Evolutionary conservation across 2,888 invertebrate species (phyloP), one percentile per base, ranked within the genome.

Genomic region (Pteria penguin): DNA sequence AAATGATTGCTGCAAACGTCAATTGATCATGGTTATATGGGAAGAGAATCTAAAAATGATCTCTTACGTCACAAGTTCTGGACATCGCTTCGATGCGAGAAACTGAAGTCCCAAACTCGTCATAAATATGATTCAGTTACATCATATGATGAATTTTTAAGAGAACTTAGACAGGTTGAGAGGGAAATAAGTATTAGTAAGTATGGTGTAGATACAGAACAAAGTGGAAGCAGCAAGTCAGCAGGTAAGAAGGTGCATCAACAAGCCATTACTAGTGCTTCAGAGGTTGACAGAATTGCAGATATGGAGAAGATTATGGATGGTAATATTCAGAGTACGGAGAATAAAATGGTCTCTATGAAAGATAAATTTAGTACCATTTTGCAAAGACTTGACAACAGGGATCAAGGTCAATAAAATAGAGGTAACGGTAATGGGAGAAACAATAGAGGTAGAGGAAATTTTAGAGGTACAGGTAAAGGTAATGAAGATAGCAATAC

Each of bases 51-150:
- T 14, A 78, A 72, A 29, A 72, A 78, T 70, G 68, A n/a, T n/a
- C n/a, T n/a, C n/a, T n/a, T n/a, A n/a, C n/a, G n/a, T n/a, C n/a
- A n/a, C n/a, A n/a, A n/a, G 45, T 75, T 75, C 45, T 78, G 75
- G 75, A 72, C 78, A 14, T 60, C 66, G 3, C 62, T 78, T 31
- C 29, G 22, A 27, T 58, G 60, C 45, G 68, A 72, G 22, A 60
- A 55, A 31, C 60, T 75, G 8, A 75, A n/a, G n/a, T n/a, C n/a
- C n/a, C n/a, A n/a, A n/a, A n/a, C n/a, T n/a, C n/a, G n/a, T n/a
- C n/a, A n/a, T 62, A 63, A 75, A 27, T 78, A 75, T 68, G 78
- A 78, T 32, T 57, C 75, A n/a, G 33, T 72, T 22, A 45, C 26
- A 31, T 55, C 63, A 36, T 72, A 69, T 72, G 63, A 75, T 14